Percentiles rank a stretch among this genome's conserved stretches.
Conservation (phyloP, 2,113 vertebrate species). For the Drymodes brunneopygia region DNA sequence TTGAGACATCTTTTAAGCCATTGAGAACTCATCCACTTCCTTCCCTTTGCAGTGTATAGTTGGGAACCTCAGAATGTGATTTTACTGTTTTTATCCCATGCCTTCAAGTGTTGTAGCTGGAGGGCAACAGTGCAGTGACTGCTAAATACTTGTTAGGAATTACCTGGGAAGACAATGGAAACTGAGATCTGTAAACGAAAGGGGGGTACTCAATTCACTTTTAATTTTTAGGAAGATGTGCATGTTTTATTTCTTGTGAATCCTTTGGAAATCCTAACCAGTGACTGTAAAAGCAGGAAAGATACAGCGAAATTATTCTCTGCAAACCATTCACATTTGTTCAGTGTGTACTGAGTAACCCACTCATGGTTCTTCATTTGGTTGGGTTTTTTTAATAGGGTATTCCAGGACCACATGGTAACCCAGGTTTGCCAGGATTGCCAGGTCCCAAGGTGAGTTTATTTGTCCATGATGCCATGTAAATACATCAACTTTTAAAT, state of each 20-base stretch:
- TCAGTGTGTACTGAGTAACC: neutral
- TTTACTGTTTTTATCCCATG: neutral
- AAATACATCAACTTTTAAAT: neutral
- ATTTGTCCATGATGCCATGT: neutral
- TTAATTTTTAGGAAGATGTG: neutral
- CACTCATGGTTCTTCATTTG: neutral
- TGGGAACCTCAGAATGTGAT: neutral
- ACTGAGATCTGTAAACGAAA: neutral
- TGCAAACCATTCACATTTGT: neutral
- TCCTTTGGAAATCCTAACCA: neutral
- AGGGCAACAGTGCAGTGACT: neutral
- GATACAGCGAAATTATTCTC: neutral
- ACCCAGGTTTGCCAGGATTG: constrained; percentile 86
- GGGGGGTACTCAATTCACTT: neutral
- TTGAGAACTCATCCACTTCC: neutral
- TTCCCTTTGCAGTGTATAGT: neutral
- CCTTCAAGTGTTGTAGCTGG: neutral
- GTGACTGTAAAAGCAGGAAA: neutral
- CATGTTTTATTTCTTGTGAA: neutral
- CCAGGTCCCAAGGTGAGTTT: constrained; percentile 89
- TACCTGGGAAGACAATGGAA: neutral
- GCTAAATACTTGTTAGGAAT: neutral
- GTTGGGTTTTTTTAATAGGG: constrained; percentile 73
- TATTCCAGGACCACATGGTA: constrained; percentile 87
- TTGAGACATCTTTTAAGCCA: neutral